phyloP scores from a whole-genome alignment of 2,888 invertebrate genomes.

The Conomelus anceps region DNA sequence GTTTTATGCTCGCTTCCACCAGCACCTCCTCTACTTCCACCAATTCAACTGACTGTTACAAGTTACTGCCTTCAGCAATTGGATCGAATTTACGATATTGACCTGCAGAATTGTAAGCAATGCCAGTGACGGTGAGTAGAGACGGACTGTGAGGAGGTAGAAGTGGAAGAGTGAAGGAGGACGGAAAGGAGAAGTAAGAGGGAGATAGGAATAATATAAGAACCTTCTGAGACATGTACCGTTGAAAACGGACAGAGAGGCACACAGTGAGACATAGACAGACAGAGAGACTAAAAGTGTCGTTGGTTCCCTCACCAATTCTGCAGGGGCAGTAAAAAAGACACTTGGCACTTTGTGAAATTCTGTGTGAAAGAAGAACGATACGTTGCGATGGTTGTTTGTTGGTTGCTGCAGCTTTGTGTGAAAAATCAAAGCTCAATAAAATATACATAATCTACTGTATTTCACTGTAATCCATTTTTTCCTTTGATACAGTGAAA shows the following conservation, averaged over 20 bases:
- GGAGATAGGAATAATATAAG: no score
- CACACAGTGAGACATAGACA: not conserved
- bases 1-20: not conserved
- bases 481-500: not conserved
- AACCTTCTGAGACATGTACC: no score
- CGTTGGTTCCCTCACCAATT: not conserved
- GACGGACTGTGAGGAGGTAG: not conserved
- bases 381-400: not conserved
- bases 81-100: not conserved
- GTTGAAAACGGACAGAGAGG: no score
- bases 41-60: not conserved
- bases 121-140: no score
- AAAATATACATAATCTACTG: no score
- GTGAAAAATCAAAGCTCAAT: no score
- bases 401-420: not conserved
- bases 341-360: not conserved
- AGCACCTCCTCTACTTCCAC: not conserved
- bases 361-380: not conserved
- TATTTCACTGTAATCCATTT: not conserved
- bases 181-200: not conserved
- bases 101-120: not conserved
- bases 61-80: not conserved
- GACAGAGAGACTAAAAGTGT: not conserved
- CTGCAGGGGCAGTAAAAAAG: not conserved
- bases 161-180: not conserved